Base-by-base conservation (phyloP, 2,113 vertebrate genomes). In the Ochotona curzoniae region DNA sequence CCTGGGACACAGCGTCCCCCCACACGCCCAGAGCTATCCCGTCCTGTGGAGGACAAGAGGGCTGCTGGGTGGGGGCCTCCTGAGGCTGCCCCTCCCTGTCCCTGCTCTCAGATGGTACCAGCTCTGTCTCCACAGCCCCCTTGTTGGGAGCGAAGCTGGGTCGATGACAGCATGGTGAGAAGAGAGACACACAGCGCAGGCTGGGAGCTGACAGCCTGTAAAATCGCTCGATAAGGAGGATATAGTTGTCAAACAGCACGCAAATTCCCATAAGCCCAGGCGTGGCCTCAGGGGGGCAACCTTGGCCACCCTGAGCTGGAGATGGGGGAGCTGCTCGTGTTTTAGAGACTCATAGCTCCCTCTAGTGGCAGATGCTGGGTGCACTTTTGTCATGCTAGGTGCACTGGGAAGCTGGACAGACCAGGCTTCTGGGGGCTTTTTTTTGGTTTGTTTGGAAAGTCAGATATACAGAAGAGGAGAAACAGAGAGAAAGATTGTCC, bases 241-340 rank as follows among this genome's bases (percentile, higher is more conserved):
- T 96, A 93, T 78, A 96, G 85, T 90, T 96, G 95, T 96, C 94
- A 92, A 90, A 93, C 85, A 93, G 89, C 67, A 87, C 82, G 96
- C 90, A 89, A 5, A 60, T 86, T 85, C 97, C 63, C 92, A 71
- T 92, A 94, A 90, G 12, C 83, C 95, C 95, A 91, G 26, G 17
- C 30, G 28, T 80, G 30, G 84, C 83, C 92, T 87, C 83, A 18
- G 66, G 92, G 92, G 86, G 63, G 87, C 89, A 89, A 76, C 94
- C 44, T 30, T 3, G 12, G 64, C 78, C 83, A 79, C 83, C 4
- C 12, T 35, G 89, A 63, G 1, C 25, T 49, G 32, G 17, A 35
- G 1, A 2, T 2, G 15, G 18, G 14, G 32, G 7, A 4, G 25
- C 25, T 11, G 28, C 32, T 47, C 7, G 13, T 28, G 35, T 47